Evolutionary conservation across 2,797 vertebrate species (phyloP), one percentile per base, ranked within the genome.

Genomic region (Crenichthys baileyi): DNA sequence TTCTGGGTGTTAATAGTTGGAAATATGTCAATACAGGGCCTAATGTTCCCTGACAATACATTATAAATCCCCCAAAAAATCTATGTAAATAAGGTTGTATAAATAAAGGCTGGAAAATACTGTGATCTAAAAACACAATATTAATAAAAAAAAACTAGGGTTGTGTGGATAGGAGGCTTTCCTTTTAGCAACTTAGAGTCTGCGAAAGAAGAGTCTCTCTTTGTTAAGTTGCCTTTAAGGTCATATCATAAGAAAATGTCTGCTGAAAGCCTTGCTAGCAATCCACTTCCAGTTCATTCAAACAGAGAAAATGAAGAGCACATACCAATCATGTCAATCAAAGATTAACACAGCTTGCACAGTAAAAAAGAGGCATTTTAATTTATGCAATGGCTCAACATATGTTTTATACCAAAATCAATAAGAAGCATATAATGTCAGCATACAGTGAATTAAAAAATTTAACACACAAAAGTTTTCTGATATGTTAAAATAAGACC

Each of bases 1-100:
- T 87, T 72, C 51, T 41, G 83, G 79, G 84, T 83, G 72, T 85
- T 73, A 75, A 83, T 79, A 83, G 72, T 88, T 85, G 87, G 85
- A 83, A 86, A 83, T 67, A 77, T 60, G 50, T 81, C 26, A 50
- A 80, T 81, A 70, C 6, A 78, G 70, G 76, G 76, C 44, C 81
- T 77, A 75, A 79, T 76, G 53, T 63, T 81, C 70, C 78, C 81
- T 85, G 79, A 89, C 70, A 51, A 87, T 41, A 76, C 50, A 75
- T 24, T 76, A 85, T 72, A 86, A 75, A n/a, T 46, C 7, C 48
- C 26, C 71, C 1, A 67, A 46, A 39, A 79, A 26, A 73, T 76
- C 74, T 75, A 39, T 71, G 76, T 56, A 18, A 73, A 56, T 20
- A 83, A 78, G 22, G 36, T 29, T 74, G 6, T 20, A 44, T 2